These are phyloP conservation scores for Ailuropoda melanoleuca DNA, from an alignment of 2,113 vertebrate species.

Conservation along the genomic window DNA sequence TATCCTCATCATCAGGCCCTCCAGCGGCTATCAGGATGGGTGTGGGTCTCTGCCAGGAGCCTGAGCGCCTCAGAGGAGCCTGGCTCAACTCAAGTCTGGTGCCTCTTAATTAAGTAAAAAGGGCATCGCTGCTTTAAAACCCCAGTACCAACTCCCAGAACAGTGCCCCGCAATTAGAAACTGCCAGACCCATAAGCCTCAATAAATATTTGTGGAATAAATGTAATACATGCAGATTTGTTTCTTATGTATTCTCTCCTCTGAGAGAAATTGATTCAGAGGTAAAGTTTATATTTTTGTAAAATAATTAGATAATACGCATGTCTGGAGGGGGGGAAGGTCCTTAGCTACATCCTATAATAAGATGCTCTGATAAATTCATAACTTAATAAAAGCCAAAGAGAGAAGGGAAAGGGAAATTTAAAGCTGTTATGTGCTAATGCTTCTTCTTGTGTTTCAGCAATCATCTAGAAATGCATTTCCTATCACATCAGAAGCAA, in stretches of 20 bases:
- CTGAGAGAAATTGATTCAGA: not conserved
- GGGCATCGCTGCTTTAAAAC: not conserved
- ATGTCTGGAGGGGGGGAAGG: not conserved
- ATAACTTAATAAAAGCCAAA: not conserved
- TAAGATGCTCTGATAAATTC: not conserved
- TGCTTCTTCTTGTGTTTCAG: not conserved
- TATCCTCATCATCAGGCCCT: too few relatives aligned
- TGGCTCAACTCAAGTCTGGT: not conserved
- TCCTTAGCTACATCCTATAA: not conserved
- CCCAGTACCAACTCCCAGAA: not conserved
- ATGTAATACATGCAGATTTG: not conserved
- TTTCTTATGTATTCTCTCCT: not conserved
- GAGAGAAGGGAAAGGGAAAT: not conserved
- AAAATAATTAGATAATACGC: not conserved
- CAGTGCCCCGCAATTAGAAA: not conserved
- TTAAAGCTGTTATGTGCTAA: not conserved
- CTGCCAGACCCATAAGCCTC: not conserved
- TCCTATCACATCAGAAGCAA: not conserved
- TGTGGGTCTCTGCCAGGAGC: too few relatives aligned
- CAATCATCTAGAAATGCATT: not conserved
- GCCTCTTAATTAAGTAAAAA: not conserved
- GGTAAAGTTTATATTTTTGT: not conserved
- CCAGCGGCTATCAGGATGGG: not conserved
- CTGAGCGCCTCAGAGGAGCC: not conserved
- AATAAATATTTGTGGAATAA: not conserved